Evolutionary conservation across 1,140 invertebrate genomes (phyloP), one percentile per base, ranked within the genome.

Genomic region (Zaprionus inermis): DNA sequence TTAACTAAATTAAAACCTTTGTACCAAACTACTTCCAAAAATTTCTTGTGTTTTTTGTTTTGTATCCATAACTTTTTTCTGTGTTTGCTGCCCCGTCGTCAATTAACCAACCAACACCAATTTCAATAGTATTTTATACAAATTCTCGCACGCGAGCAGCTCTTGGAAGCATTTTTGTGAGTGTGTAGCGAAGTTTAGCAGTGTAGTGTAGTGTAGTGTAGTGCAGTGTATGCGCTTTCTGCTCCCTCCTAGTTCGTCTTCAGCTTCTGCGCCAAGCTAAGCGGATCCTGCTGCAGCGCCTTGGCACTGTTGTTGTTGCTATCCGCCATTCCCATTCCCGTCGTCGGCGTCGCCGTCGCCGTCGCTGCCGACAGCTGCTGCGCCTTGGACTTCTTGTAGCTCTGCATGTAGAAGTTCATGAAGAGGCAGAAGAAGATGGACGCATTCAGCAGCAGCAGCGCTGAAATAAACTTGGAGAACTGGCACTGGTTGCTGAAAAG

Each of bases 361-460:
- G 67, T 36, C 36, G 51, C 32, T 56, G 75, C 34, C 56, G 38
- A 24, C 70, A 59, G 28, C 63, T 79, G 67, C 60, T 77, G 72
- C 30, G 79, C 81, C 72, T 91, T 90, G 49, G 77, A 70, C 79
- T 93, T 93, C 75, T 94, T 95, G 79, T 98, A 98, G 72, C 97
- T 96, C 92, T 96, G 96, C 73, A 96, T 94, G 93, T 98, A 99
- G 93, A 98, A 99, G 93, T 98, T 96, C 72, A 95, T 96, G 94
- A 98, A 98, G 30, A 98, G 94, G 20, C 95, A 94, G 92, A 98
- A 97, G 94, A 99, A 99, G 76, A 98, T 97, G 22, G 96, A 94
- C 3, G 97, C 97, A 92, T 98, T 98, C 1, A 97, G 93, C 73
- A 98, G 93, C 57, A 98, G 92, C 52, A 97, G 94, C 61, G 94